A percentile compares a stretch with the other conserved stretches of the same genome.
Conservation (phyloP, 2,797 vertebrate species). For the Notolepis coatsorum region DNA sequence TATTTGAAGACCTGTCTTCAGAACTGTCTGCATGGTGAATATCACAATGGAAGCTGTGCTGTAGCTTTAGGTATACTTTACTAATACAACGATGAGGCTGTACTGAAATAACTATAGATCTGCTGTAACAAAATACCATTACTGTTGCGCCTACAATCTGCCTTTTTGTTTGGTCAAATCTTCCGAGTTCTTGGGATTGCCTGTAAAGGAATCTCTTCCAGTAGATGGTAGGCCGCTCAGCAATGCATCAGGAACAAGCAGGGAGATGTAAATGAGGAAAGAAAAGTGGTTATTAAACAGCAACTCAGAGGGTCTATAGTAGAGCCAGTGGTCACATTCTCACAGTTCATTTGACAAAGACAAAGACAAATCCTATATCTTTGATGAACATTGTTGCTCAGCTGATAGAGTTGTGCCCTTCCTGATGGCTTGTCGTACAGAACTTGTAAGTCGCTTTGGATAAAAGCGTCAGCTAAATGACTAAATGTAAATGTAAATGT, state of each 20-base stretch:
- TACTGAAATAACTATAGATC: no score
- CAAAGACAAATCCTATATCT: no score
- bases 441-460: no score
- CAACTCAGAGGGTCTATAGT: not conserved
- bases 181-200: not conserved
- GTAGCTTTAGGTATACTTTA: not conserved
- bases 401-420: no score
- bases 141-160: not conserved
- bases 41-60: not conserved
- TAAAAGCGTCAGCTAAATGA: no score
- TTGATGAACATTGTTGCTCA: no score
- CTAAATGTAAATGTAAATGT: no score
- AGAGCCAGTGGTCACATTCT: not conserved
- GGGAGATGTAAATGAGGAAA: no score
- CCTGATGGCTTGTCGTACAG: no score
- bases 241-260: not conserved
- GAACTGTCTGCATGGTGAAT: not conserved
- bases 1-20: conserved; percentile 2
- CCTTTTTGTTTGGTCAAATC: not conserved
- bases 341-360: no score
- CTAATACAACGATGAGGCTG: not conserved
- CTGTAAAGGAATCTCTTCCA: not conserved
- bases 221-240: not conserved
- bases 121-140: not conserved
- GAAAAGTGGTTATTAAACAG: not conserved